Conservation (phyloP, 2,113 vertebrate species). For the Paracanthobrama guichenoti region DNA sequence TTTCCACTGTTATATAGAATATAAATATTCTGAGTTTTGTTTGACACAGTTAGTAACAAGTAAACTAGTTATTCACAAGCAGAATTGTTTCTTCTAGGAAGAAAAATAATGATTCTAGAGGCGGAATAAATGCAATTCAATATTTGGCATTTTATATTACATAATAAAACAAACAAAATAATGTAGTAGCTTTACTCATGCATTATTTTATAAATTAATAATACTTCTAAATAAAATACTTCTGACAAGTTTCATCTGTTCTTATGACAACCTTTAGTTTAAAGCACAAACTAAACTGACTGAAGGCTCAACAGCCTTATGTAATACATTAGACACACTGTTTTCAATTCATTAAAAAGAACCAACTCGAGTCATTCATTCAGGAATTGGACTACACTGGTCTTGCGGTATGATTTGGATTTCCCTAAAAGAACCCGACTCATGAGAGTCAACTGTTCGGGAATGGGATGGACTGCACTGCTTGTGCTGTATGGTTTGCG, state of each 20-base stretch:
- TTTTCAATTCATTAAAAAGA: neutral
- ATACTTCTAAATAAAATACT: neutral
- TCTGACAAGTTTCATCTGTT: neutral
- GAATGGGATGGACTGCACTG: neutral
- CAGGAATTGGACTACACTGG: neutral
- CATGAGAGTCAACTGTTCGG: neutral
- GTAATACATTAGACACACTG: neutral
- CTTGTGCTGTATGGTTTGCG: neutral
- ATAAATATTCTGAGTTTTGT: neutral
- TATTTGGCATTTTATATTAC: neutral
- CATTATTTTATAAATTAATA: too few relatives aligned
- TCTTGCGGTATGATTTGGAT: neutral
- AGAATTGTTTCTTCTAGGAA: neutral
- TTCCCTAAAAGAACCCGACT: neutral
- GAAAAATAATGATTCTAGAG: neutral
- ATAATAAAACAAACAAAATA: neutral
- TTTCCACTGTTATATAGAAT: neutral
- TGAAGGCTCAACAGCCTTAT: neutral
- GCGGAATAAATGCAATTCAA: neutral
- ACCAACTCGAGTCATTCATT: neutral
- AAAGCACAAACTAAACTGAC: neutral
- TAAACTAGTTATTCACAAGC: neutral
- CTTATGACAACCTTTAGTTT: too few relatives aligned
- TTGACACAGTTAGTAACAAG: neutral
- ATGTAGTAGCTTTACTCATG: neutral